Evolutionary conservation across 2,797 vertebrate species (phyloP), one percentile per base, ranked within the genome.

Genomic region (Gadopsis marmoratus): DNA sequence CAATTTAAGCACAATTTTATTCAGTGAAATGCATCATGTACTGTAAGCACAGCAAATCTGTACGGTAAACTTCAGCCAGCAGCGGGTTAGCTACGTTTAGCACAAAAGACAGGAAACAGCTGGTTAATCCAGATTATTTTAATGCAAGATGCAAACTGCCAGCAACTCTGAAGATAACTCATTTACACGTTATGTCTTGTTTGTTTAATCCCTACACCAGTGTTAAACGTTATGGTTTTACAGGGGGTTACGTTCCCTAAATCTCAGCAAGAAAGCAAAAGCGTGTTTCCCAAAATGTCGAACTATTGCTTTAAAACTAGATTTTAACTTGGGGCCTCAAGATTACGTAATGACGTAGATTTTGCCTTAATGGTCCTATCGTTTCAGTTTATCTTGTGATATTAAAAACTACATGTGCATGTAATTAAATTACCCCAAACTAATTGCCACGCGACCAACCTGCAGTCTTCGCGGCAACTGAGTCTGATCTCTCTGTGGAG

Each of bases 41-140:
- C 43, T 21, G 7, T 13, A 47, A 54, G 12, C 5, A 65, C 29
- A 50, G 12, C 65, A 21, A 5, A 2, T 35, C 21, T 61, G 26
- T 23, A 5, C 2, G 1, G 8, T 66, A 33, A 62, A 14, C 31
- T 26, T 37, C 9, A 60, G n/a, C 3, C 55, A 51, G 12, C 62
- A 53, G 11, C 0, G 0, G 16, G 11, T 43, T 68, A 9, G 6
- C 16, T 41, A 8, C 21, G 9, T 23, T 56, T 17, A 53, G 43
- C 33, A 50, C 48, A 58, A 69, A 54, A 63, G 10, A 50, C 33
- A 50, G 71, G 58, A 69, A 55, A 63, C 14, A 69, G 58, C 78
- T 48, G 31, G 37, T 63, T 41, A 60, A 61, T 55, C 11, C 8
- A 41, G 31, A 62, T 12, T 37, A n/a, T 14, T 21, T 26, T 8